phyloP scores from a whole-genome alignment of 2,888 invertebrate genomes.

The Gastrophysa polygoni region DNA sequence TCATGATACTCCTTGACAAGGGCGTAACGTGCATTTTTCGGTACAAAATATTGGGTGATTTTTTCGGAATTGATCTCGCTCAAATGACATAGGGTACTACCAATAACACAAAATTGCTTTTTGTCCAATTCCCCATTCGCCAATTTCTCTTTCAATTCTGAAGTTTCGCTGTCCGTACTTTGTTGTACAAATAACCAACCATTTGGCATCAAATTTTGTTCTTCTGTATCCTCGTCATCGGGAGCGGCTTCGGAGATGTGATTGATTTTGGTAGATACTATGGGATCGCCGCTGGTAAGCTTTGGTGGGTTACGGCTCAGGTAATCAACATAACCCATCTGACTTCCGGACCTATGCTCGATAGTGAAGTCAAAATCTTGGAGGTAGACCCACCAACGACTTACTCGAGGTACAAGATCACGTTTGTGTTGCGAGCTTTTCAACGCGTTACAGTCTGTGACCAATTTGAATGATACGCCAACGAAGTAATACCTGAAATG shows the following conservation, averaged over 20 bases:
- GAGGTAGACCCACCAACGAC: too few species aligned
- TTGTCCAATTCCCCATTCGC: neutral
- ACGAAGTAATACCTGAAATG: too few species aligned
- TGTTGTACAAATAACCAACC: neutral
- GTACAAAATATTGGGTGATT: constrained; percentile 7
- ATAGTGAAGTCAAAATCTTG: too few species aligned
- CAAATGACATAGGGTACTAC: constrained; percentile 12
- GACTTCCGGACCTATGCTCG: too few species aligned
- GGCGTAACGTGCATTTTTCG: constrained; percentile 1
- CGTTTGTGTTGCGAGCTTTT: too few species aligned
- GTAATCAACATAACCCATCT: too few species aligned
- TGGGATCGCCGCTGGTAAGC: too few species aligned
- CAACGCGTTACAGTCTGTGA: too few species aligned
- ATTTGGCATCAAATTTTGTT: neutral
- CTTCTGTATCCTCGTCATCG: neutral
- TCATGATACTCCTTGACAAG: neutral
- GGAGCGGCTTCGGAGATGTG: neutral
- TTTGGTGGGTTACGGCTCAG: too few species aligned
- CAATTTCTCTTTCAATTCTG: neutral
- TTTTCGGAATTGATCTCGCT: constrained; percentile 11
- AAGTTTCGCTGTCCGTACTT: neutral
- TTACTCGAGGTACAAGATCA: too few species aligned
- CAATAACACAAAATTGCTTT: constrained; percentile 2
- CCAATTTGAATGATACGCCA: too few species aligned
- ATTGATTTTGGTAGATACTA: too few species aligned